Percentiles rank a stretch among this genome's conserved stretches.
Evolutionary conservation across 2,113 vertebrate species (phyloP).

Genomic region (Sceloporus undulatus): DNA sequence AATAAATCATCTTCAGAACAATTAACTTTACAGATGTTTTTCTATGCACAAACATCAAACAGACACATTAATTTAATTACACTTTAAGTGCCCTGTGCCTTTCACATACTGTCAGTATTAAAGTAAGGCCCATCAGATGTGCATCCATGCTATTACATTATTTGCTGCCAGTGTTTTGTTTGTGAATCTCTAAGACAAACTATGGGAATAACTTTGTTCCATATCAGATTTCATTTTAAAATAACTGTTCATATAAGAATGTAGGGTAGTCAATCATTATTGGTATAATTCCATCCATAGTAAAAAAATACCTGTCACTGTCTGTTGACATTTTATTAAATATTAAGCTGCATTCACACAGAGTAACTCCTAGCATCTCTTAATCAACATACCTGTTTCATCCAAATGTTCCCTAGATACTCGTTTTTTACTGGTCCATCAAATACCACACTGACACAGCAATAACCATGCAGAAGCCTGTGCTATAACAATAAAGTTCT

Average conservation of each 20-base stretch:
- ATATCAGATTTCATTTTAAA: constrained; percentile 42
- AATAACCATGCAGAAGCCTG: constrained; percentile 56
- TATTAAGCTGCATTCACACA: not conserved
- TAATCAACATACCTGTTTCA: constrained; percentile 32
- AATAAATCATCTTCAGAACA: constrained; percentile 67
- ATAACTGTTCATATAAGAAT: constrained; percentile 21
- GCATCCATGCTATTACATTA: constrained; percentile 60
- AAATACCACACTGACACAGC: constrained; percentile 46
- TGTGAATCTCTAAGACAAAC: constrained; percentile 42
- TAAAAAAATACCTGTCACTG: constrained; percentile 1
- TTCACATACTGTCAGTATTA: not conserved
- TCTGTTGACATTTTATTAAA: constrained; percentile 30
- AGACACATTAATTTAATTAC: constrained; percentile 75
- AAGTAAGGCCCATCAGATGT: constrained; percentile 55
- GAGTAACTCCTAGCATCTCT: constrained; percentile 29
- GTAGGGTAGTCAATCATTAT: constrained; percentile 49
- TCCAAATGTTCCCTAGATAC: constrained; percentile 27
- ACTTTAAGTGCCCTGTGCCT: constrained; percentile 67
- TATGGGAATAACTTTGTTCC: not conserved
- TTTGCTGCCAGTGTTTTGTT: constrained; percentile 44
- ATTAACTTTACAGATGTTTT: constrained; percentile 70
- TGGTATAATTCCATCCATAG: constrained; percentile 37
- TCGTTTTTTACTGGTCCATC: constrained; percentile 43
- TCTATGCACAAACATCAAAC: constrained; percentile 63
- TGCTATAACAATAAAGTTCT: constrained; percentile 44